These are phyloP conservation scores for Drosophila prolongata DNA, from an alignment of 2,888 invertebrate species.

Conservation along the genomic window DNA sequence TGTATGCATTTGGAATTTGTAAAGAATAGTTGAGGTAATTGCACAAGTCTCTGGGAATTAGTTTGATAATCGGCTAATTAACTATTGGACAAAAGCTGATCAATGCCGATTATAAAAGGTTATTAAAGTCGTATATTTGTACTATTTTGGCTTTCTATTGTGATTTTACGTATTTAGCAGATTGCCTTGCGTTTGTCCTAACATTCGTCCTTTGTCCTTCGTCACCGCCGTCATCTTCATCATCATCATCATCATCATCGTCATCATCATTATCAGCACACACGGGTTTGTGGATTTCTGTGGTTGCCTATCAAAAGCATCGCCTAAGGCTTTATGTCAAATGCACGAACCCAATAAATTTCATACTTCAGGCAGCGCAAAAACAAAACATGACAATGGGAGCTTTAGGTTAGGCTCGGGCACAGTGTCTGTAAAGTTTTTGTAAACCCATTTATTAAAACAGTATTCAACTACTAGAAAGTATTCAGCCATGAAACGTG, in stretches of 20 bases:
- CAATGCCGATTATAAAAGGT: constrained; percentile 13
- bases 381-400: constrained; percentile 50
- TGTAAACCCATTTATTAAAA: neutral
- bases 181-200: constrained; percentile 14
- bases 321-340: constrained; percentile 71
- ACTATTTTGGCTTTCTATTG: constrained; percentile 9
- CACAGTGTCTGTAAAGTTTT: constrained; percentile 13
- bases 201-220: neutral
- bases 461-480: too few species aligned
- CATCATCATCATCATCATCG: neutral
- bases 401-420: constrained; percentile 35
- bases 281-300: constrained; percentile 22
- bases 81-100: neutral
- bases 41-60: constrained; percentile 22
- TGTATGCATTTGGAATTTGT: constrained; percentile 17
- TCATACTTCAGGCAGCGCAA: constrained; percentile 48
- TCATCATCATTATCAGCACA: constrained; percentile 14
- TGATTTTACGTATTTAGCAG: constrained; percentile 18
- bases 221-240: neutral
- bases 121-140: constrained; percentile 11
- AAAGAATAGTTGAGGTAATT: constrained; percentile 10
- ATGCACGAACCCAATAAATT: constrained; percentile 71
- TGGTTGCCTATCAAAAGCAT: constrained; percentile 56
- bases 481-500: too few species aligned
- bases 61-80: constrained; percentile 22